phyloP scores from a whole-genome alignment of 2,113 vertebrate genomes.

The Cacatua alba region DNA sequence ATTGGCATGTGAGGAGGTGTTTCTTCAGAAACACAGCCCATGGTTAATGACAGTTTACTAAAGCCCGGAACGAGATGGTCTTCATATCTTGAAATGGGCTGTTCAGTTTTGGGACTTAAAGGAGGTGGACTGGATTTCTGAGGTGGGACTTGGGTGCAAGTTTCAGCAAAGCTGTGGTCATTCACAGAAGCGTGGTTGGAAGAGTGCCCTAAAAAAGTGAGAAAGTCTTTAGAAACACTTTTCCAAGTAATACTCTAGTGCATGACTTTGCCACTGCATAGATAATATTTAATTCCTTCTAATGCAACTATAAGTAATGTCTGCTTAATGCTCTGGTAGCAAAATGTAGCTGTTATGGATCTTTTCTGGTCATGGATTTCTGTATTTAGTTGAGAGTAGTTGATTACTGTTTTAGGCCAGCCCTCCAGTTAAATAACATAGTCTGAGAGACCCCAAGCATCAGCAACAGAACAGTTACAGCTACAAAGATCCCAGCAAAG shows the following conservation, averaged over 20 bases:
- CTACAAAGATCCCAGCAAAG: not conserved
- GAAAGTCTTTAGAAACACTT: constrained; percentile 13
- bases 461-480: not conserved
- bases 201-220: constrained; percentile 76
- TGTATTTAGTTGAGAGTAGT: not conserved
- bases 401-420: not conserved
- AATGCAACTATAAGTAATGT: not conserved
- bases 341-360: not conserved
- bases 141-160: constrained; percentile 68
- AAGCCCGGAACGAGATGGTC: constrained; percentile 81
- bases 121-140: constrained; percentile 78
- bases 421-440: not conserved
- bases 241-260: not conserved
- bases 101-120: constrained; percentile 68
- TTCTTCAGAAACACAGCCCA: constrained; percentile 62
- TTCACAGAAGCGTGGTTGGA: constrained; percentile 37
- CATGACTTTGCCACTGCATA: not conserved
- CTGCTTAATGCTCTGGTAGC: not conserved
- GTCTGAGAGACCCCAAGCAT: not conserved
- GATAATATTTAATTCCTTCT: not conserved
- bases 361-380: not conserved
- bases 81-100: constrained; percentile 70
- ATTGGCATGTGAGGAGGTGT: constrained; percentile 79
- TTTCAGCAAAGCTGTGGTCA: constrained; percentile 67
- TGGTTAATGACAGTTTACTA: constrained; percentile 80